phyloP scores from a whole-genome alignment of 2,113 vertebrate genomes.

The Carollia perspicillata region DNA sequence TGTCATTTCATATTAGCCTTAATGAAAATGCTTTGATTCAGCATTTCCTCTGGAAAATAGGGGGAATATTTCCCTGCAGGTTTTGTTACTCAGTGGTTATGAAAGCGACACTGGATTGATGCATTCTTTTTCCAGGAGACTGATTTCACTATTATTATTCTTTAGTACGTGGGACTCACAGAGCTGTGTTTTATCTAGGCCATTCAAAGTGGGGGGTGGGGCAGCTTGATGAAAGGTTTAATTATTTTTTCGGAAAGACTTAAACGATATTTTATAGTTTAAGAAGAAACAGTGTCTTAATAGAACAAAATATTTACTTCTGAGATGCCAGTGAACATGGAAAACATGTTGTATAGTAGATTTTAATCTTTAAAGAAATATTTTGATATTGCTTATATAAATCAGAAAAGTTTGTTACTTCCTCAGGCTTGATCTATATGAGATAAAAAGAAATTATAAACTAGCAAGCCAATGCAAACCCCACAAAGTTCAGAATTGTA shows the following conservation, averaged over 20 bases:
- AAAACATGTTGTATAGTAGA: not conserved
- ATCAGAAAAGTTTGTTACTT: not conserved
- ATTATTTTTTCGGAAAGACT: constrained; percentile 41
- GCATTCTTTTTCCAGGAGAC: constrained; percentile 15
- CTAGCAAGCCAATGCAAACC: not conserved
- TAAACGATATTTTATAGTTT: constrained; percentile 14
- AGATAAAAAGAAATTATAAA: not conserved
- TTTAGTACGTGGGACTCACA: constrained; percentile 33
- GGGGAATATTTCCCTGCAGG: constrained; percentile 44
- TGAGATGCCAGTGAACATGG: not conserved
- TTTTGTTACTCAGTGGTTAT: constrained; percentile 58
- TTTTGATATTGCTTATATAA: not conserved
- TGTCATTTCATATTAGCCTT: constrained; percentile 57
- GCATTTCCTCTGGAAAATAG: constrained; percentile 45
- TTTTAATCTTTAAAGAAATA: constrained; percentile 54
- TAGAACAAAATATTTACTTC: constrained; percentile 63
- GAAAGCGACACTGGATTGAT: constrained; percentile 44
- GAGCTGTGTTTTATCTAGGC: not conserved
- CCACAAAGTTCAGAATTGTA: not conserved
- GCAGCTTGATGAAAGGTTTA: not conserved
- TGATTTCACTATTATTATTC: constrained; percentile 57
- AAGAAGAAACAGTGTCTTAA: not conserved
- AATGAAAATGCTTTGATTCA: constrained; percentile 60
- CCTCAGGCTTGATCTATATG: not conserved
- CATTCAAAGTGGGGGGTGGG: rapidly evolving